Evolutionary conservation across 1,140 invertebrate species (phyloP), one percentile per base, ranked within the genome.

Genomic region (Coptotermes formosanus): DNA sequence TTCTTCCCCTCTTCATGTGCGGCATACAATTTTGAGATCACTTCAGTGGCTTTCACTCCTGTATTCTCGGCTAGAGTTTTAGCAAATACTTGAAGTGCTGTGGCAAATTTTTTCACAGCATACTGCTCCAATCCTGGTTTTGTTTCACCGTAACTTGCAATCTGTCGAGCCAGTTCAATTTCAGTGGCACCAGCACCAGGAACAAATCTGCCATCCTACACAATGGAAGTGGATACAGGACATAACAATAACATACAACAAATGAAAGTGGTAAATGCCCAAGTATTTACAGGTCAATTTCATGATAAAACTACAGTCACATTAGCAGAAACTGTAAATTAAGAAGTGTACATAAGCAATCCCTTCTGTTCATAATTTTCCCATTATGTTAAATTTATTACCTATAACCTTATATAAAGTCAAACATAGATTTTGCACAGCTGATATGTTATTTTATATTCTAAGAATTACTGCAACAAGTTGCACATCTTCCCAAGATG

Each of bases 101-200:
- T 93, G 48, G 97, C 97, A 92, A 99, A 99, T 90, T 98, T 98
- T 87, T 97, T 95, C 2, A 99, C 97, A 45, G 98, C 96, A 92
- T 99, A 99, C 90, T 99, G 99, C 90, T 99, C 98, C 85, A 99
- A 92, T 14, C 98, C 98, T 6, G 98, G 97, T 81, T 97, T 91
- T 55, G 96, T 98, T 88, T 99, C 97, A 9, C 97, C 98, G 90
- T 95, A 98, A 48, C 95, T 93, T 11, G 95, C 92, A 25, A 99
- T 93, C 89, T 97, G 95, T 83, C 95, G 94, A 11, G 98, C 97
- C 48, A 99, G 91, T 91, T 99, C 97, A 87, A 99, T 95, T 93
- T 99, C 99, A 12, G 94, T 94, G 14, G 99, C 98, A 45, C 99
- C 99, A 86, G 97, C 99, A 85, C 99, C 99, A 83, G 98, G 93